These are phyloP conservation scores for Pseudorhiza aurosa DNA, from an alignment of 30 jellyfish, hydroid and myxozoan species.

Conservation along the genomic window DNA sequence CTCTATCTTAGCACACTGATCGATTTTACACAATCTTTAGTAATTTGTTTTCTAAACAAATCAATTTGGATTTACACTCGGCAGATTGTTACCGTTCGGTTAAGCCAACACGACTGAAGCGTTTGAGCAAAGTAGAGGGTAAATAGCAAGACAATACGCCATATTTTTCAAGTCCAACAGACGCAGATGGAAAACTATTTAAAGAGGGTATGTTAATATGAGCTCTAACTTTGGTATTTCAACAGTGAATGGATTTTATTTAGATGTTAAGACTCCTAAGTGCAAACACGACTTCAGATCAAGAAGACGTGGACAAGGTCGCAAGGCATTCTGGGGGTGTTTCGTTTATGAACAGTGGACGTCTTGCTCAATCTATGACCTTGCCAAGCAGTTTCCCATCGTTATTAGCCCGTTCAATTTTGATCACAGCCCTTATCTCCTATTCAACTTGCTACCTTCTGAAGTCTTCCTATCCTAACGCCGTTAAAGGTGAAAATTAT, in stretches of 20 bases:
- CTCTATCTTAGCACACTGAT: background rate
- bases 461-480: too few relatives aligned
- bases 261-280: conserved; percentile 9
- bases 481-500: too few relatives aligned
- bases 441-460: too few relatives aligned
- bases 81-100: conserved; percentile 16
- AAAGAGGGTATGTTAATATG: conserved; percentile 8
- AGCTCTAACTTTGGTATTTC: conserved; percentile 7
- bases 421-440: too few relatives aligned
- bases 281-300: conserved; percentile 26
- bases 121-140: background rate
- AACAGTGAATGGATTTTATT: conserved; percentile 21
- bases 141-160: conserved; percentile 8
- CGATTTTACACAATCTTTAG: conserved; percentile 13
- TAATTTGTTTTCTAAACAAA: conserved; percentile 44
- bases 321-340: background rate
- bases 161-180: background rate
- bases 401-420: too few relatives aligned
- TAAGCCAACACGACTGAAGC: conserved; percentile 25
- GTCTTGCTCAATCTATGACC: too few relatives aligned
- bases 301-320: background rate
- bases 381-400: too few relatives aligned
- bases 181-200: conserved; percentile 15
- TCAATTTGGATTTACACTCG: conserved; percentile 20
- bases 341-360: too few relatives aligned